Evolutionary conservation across 2,113 vertebrate species (phyloP).

Genomic region (Bombycilla garrulus): DNA sequence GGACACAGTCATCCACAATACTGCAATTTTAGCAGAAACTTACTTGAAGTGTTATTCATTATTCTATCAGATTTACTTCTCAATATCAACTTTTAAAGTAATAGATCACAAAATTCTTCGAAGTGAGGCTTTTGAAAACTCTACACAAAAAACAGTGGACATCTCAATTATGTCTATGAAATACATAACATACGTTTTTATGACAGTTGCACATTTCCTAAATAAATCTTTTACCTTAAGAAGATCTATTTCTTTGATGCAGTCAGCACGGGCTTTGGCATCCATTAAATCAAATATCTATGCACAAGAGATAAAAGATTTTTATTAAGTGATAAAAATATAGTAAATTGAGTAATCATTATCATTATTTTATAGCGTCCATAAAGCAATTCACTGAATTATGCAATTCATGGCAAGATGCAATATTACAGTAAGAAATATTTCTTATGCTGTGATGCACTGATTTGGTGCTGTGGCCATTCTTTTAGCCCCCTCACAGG

Average conservation of each 20-base stretch:
- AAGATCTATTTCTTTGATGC: conserved; percentile 99
- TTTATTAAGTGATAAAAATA: not conserved
- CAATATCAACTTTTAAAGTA: not conserved
- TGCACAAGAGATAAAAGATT: conserved; percentile 55
- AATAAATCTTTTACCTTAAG: conserved; percentile 89
- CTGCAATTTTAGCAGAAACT: not conserved
- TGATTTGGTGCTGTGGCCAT: not conserved
- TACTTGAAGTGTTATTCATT: not conserved
- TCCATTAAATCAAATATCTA: conserved; percentile 99
- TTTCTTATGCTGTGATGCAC: not conserved
- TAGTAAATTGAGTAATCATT: not conserved
- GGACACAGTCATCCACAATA: not conserved
- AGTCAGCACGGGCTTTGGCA: conserved; percentile 98
- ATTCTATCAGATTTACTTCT: not conserved
- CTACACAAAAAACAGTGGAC: not conserved
- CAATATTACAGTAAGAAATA: not conserved
- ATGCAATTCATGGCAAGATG: not conserved
- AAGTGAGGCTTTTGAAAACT: not conserved
- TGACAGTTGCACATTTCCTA: not conserved
- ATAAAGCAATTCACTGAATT: not conserved
- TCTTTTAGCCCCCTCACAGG: not conserved
- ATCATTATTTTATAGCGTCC: not conserved
- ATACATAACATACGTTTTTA: not conserved
- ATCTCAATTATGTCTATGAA: not conserved
- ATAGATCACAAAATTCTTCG: not conserved